These are phyloP conservation scores for Rallus crepitans DNA, from an alignment of 2,797 vertebrate genomes.

Conservation along the genomic window DNA sequence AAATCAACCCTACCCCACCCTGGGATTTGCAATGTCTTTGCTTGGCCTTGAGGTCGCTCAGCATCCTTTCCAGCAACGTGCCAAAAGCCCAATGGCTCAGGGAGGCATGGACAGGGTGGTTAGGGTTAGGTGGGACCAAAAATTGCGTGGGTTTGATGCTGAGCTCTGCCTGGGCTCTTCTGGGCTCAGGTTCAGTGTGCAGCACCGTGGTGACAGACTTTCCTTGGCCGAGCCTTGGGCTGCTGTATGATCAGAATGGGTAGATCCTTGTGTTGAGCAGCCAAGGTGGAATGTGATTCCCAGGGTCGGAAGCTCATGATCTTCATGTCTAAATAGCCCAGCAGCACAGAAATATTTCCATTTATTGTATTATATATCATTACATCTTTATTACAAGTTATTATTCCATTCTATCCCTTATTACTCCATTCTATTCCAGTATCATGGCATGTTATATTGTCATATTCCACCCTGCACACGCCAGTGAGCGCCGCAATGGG, in stretches of 20 bases:
- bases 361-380: no score
- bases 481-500: neutral
- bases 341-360: neutral
- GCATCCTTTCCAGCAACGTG: neutral
- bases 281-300: neutral
- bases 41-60: rapidly evolving
- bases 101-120: neutral
- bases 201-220: rapidly evolving
- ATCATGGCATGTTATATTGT: no score
- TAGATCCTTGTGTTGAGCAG: neutral
- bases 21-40: no score
- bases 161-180: neutral
- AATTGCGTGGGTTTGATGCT: rapidly evolving
- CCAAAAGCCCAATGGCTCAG: rapidly evolving
- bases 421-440: no score
- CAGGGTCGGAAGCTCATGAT: neutral
- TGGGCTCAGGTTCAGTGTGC: neutral
- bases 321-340: neutral
- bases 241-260: neutral
- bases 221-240: rapidly evolving
- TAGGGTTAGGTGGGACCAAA: neutral
- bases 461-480: neutral
- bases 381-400: no score
- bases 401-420: no score
- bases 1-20: no score